These are phyloP conservation scores for Galagoides demidoff DNA, from an alignment of 2,797 vertebrate genomes.

Conservation along the genomic window DNA sequence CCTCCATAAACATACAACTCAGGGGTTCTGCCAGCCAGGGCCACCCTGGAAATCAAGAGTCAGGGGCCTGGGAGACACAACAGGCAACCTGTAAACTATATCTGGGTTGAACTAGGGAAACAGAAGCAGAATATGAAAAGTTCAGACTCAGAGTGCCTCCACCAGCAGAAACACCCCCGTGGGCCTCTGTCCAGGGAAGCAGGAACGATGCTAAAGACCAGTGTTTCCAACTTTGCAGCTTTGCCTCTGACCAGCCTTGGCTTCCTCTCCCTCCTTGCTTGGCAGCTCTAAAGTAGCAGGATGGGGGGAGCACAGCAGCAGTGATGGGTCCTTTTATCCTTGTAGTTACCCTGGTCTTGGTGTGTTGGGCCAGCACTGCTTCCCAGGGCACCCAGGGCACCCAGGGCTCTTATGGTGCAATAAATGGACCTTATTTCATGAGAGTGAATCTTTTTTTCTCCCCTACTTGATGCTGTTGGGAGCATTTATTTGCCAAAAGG, in stretches of 20 bases:
- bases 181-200: neutral
- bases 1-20: neutral
- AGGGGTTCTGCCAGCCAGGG: neutral
- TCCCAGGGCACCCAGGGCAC: neutral
- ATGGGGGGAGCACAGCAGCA: neutral
- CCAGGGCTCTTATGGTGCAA: neutral
- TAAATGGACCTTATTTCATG: constrained; percentile 31
- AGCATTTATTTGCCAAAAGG: neutral
- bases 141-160: neutral
- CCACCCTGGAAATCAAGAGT: neutral
- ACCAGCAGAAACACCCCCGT: neutral
- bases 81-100: neutral
- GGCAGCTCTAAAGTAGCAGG: constrained; percentile 12
- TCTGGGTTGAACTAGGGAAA: neutral
- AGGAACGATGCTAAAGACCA: neutral
- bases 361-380: neutral
- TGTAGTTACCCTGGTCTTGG: neutral
- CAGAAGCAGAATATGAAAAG: neutral
- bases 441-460: neutral
- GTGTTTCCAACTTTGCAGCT: neutral
- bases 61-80: neutral
- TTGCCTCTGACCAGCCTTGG: neutral
- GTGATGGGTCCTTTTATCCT: neutral
- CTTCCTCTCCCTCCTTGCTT: neutral
- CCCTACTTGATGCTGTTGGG: neutral